Evolutionary conservation across 2,113 vertebrate species (phyloP), one percentile per base, ranked within the genome.

Genomic region (Leiothrix lutea): DNA sequence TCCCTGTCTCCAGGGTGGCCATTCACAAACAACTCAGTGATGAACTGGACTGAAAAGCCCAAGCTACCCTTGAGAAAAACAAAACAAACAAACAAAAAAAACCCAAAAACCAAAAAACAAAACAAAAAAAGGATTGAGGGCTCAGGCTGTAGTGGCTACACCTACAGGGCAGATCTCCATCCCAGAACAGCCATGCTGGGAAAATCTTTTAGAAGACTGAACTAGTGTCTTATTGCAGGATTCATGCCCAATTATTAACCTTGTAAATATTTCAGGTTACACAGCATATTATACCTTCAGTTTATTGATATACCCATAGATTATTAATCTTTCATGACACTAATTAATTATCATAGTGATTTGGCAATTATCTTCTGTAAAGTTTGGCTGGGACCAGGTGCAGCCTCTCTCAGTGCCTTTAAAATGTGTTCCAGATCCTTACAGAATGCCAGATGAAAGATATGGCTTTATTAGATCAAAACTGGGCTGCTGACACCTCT

Each of bases 281-380:
- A 91, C 10, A 83, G 42, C 31, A 48, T 54, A 92, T 78, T 90
- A 80, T 86, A 28, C 38, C 29, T 83, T 80, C 70, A 20, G 64
- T 73, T 92, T 96, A 94, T 97, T 90, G 91, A 88, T 66, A 88
- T 70, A 21, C 51, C 67, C 69, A 80, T 56, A 83, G 58, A 86
- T 67, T 86, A 80, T 90, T 90, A 94, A 95, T 92, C 48, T 92
- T 94, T 95, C 80, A 92, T 87, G 94, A 89, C 29, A 66, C 47
- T 83, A 92, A 92, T 90, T 92, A 92, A 96, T 96, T 95, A 86
- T 58, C 15, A 86, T 62, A 62, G 64, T 44, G 72, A 88, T 90
- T 80, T 93, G 21, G 35, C 77, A 91, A 87, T 95, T 80, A 91
- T 69, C 56, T 88, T 83, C 56, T 24, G 28, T 31, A 83, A 94